phyloP scores from a whole-genome alignment of 2,797 vertebrate species.

The Cyclopterus lumpus region DNA sequence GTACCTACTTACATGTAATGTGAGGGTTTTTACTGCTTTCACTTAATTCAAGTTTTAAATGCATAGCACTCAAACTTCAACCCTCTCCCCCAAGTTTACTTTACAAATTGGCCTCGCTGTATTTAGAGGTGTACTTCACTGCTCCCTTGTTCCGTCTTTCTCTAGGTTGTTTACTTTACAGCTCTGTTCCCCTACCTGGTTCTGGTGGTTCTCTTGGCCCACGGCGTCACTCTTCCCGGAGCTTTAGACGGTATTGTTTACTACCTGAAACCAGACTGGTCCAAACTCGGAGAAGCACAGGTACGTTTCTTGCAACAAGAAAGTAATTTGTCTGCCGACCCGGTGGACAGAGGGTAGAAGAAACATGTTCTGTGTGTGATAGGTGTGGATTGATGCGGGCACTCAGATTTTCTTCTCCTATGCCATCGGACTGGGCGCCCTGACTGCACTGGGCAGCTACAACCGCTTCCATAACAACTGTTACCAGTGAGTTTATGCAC shows the following conservation, averaged over 20 bases:
- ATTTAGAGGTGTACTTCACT: constrained; percentile 33
- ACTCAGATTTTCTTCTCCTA: constrained; percentile 91
- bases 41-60: constrained; percentile 55
- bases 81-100: constrained; percentile 17
- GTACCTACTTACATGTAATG: constrained; percentile 49
- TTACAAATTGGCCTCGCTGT: constrained; percentile 11
- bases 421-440: constrained; percentile 87
- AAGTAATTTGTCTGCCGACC: not conserved
- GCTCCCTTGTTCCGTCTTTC: constrained; percentile 36
- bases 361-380: constrained; percentile 28
- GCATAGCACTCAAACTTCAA: constrained; percentile 50
- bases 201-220: constrained; percentile 86
- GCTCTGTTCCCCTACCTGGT: constrained; percentile 88
- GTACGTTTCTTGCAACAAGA: constrained; percentile 56
- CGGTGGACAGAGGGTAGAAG: not conserved
- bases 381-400: constrained; percentile 90
- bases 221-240: constrained; percentile 86
- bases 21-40: constrained; percentile 45
- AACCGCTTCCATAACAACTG: constrained; percentile 91
- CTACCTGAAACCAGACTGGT: constrained; percentile 90
- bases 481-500: constrained; percentile 84
- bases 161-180: constrained; percentile 89
- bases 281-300: constrained; percentile 88
- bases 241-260: constrained; percentile 87
- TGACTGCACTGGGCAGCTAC: constrained; percentile 89